Conservation (phyloP, 2,888 invertebrate genomes). For the Caenorhabditis angaria region DNA sequence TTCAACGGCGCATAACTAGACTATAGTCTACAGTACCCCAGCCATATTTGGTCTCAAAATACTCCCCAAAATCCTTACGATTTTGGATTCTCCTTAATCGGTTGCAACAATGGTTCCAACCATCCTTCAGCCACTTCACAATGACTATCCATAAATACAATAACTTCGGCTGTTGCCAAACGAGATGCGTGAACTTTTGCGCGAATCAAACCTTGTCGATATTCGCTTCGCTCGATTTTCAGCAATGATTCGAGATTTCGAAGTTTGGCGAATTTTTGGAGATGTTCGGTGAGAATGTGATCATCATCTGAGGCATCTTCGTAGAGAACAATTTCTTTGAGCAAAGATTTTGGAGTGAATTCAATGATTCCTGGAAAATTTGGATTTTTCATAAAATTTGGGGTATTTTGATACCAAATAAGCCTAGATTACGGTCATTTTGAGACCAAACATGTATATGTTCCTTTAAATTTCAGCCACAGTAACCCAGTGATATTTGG, state of each 20-base stretch:
- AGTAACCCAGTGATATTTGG: neutral
- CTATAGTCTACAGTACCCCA: too few species aligned
- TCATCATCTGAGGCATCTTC: slow-evolving; percentile 69
- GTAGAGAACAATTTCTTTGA: slow-evolving; percentile 71
- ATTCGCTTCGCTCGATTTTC: slow-evolving; percentile 46
- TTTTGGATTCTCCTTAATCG: slow-evolving; percentile 80
- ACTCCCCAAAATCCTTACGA: slow-evolving; percentile 32
- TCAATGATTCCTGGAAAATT: slow-evolving; percentile 45
- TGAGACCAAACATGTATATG: neutral
- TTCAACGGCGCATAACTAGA: too few species aligned
- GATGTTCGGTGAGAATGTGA: slow-evolving; percentile 41
- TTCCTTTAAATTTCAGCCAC: too few species aligned
- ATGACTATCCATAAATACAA: slow-evolving; percentile 96
- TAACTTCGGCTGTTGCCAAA: slow-evolving; percentile 87
- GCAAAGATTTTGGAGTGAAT: slow-evolving; percentile 58
- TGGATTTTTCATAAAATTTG: too few species aligned
- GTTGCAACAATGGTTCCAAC: slow-evolving; percentile 90
- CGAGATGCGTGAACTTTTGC: slow-evolving; percentile 80
- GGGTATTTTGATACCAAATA: too few species aligned
- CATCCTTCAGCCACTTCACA: slow-evolving; percentile 93
- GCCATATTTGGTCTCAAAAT: too few species aligned
- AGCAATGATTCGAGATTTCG: slow-evolving; percentile 47
- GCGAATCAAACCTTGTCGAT: slow-evolving; percentile 52
- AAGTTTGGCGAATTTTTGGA: slow-evolving; percentile 57
- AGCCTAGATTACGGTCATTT: neutral